Evolutionary conservation across 2,888 invertebrate species (phyloP), one percentile per base, ranked within the genome.

Genomic region (Tiphia femorata): DNA sequence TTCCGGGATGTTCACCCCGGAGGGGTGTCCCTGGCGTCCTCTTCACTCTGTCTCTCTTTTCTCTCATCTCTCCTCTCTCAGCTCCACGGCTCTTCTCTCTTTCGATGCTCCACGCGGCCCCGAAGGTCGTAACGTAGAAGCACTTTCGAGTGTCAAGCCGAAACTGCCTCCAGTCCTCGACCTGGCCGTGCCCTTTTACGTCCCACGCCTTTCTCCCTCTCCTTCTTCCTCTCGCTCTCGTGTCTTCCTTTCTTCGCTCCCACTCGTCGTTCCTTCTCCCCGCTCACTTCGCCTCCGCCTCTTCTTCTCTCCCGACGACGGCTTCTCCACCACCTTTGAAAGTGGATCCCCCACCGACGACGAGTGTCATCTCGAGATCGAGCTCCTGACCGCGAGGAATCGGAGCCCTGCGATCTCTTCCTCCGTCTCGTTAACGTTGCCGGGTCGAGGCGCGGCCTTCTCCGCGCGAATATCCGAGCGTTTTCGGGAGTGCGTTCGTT

Each of bases 91-190:
- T 33, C 33, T 33, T 14, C n/a, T n/a, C n/a, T n/a, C n/a, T n/a
- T n/a, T n/a, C n/a, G n/a, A 6, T 33, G 33, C 14, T 33, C 33
- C 33, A n/a, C 12, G 12, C 33, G 33, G 33, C 33, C 12, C 33
- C 33, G 4, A 14, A 14, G 33, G 33, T 14, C 33, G 8, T 33
- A 33, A 14, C 10, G 12, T 6, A n/a, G 33, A 33, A 33, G 33
- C 33, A n/a, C 33, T 33, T 33, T 33, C 12, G 33, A 33, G 33
- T 33, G 33, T 33, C 33, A 33, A 33, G 12, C 33, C 14, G 33
- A 33, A 33, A 33, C 33, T 14, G 57, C 58, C 49, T 49, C 53
- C 62, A 55, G 58, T 58, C 48, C 43, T 29, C 12, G 30, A 30
- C 43, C 55, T 29, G 30, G 29, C 35, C 51, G 49, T 51, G 53